Evolutionary conservation across 2,888 invertebrate species (phyloP).

Genomic region (Plusia festucae): DNA sequence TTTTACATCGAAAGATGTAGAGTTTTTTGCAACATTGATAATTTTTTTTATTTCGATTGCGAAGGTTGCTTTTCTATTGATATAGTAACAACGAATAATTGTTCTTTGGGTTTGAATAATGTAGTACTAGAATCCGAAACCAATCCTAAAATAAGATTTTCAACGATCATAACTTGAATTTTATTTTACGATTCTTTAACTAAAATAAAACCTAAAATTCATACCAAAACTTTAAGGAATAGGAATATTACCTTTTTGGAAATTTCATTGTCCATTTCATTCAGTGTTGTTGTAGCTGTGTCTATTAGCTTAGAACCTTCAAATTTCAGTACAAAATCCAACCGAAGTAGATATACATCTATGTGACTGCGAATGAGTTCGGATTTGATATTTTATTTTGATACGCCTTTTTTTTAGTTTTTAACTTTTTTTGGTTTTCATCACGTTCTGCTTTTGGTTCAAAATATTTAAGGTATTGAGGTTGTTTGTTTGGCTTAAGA

Average conservation of each 20-base stretch:
- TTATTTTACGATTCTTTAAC: no score
- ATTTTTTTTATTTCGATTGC: not conserved
- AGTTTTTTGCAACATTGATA: constrained; percentile 7
- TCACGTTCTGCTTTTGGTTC: constrained; percentile 21
- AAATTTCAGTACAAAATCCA: constrained; percentile 33
- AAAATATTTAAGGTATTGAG: constrained; percentile 3
- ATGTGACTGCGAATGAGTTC: constrained; percentile 54
- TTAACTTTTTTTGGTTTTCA: constrained; percentile 21
- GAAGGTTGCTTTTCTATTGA: not conserved
- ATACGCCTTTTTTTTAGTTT: constrained; percentile 19
- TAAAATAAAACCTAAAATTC: no score
- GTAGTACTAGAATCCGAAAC: not conserved
- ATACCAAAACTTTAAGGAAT: not conserved
- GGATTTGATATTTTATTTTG: constrained; percentile 53
- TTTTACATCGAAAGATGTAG: constrained; percentile 21
- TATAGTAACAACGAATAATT: not conserved
- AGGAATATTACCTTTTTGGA: constrained; percentile 19
- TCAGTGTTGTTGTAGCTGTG: constrained; percentile 26
- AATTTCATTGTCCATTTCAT: constrained; percentile 27
- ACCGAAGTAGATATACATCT: constrained; percentile 32
- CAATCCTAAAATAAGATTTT: not conserved
- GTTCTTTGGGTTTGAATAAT: not conserved
- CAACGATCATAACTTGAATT: constrained; percentile 5
- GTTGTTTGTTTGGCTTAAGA: not conserved
- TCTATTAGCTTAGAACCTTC: constrained; percentile 18